Conservation (phyloP, 2,888 invertebrate species). For the Cantharis rufa region DNA sequence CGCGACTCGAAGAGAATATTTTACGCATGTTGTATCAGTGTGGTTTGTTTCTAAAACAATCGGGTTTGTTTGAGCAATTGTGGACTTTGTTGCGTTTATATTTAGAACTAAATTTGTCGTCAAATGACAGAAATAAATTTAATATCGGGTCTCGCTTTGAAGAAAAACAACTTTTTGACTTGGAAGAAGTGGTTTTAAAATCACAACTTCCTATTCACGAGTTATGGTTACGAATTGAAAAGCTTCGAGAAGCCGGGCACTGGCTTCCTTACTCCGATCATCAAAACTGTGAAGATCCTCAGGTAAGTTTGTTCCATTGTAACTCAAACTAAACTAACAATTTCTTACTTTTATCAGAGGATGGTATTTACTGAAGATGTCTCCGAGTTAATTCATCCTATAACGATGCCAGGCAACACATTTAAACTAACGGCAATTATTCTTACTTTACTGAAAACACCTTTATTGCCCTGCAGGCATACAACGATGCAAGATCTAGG, state of each 20-base stretch:
- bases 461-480: slow-evolving; percentile 59
- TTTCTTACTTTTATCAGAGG: slow-evolving; percentile 58
- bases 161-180: slow-evolving; percentile 60
- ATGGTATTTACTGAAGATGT: slow-evolving; percentile 67
- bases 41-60: slow-evolving; percentile 68
- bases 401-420: slow-evolving; percentile 61
- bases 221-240: slow-evolving; percentile 77
- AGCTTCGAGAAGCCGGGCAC: slow-evolving; percentile 71
- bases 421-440: slow-evolving; percentile 65
- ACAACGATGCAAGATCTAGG: slow-evolving; percentile 54
- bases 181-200: slow-evolving; percentile 65
- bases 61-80: slow-evolving; percentile 75
- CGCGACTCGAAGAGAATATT: slow-evolving; percentile 51
- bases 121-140: slow-evolving; percentile 42
- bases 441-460: slow-evolving; percentile 64
- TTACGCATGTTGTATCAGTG: slow-evolving; percentile 59
- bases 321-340: background rate
- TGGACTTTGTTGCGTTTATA: slow-evolving; percentile 73
- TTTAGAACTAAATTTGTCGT: slow-evolving; percentile 67
- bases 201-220: slow-evolving; percentile 71
- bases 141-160: slow-evolving; percentile 46
- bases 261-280: slow-evolving; percentile 65
- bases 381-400: slow-evolving; percentile 70
- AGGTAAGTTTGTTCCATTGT: slow-evolving; percentile 10
- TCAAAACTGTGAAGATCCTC: slow-evolving; percentile 62